Evolutionary conservation across 2,888 invertebrate genomes (phyloP).

Genomic region (Leucophenga maculata): DNA sequence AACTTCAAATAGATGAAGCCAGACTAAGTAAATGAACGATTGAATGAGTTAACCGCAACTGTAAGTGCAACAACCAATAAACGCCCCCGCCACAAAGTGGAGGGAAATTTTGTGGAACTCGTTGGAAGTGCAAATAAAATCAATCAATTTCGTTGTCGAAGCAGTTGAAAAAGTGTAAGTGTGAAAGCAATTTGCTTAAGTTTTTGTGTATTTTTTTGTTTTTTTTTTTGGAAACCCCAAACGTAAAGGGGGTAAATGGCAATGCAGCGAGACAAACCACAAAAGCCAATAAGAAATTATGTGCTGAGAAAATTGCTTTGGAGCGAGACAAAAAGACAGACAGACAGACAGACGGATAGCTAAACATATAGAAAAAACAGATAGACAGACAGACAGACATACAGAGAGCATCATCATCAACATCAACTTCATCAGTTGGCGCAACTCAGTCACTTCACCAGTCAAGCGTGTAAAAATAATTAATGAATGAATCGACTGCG

Average conservation of each 20-base stretch:
- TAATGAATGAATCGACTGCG: slow-evolving; percentile 11
- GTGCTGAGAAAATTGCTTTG: slow-evolving; percentile 3
- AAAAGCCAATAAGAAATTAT: slow-evolving; percentile 19
- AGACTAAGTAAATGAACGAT: slow-evolving; percentile 30
- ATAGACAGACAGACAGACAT: background rate
- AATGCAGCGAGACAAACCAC: slow-evolving; percentile 2
- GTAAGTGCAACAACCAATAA: slow-evolving; percentile 15
- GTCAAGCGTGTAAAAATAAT: slow-evolving; percentile 28
- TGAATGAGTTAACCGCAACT: slow-evolving; percentile 24
- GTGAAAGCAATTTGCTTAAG: slow-evolving; percentile 61
- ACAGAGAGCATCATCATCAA: background rate
- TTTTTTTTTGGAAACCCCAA: slow-evolving; percentile 4
- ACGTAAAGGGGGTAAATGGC: background rate
- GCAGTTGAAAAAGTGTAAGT: slow-evolving; percentile 19
- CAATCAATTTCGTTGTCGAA: slow-evolving; percentile 57
- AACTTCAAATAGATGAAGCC: slow-evolving; percentile 11
- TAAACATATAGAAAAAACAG: slow-evolving; percentile 7
- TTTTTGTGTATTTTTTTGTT: slow-evolving; percentile 49
- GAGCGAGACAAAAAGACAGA: background rate
- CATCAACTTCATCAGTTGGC: slow-evolving; percentile 3
- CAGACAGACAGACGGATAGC: background rate
- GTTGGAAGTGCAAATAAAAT: slow-evolving; percentile 62
- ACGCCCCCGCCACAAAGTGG: background rate
- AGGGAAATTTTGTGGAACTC: background rate
- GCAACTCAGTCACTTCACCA: slow-evolving; percentile 5